phyloP scores from a whole-genome alignment of 64 coral and sea anemone genomes.

The Pachyseris speciosa region DNA sequence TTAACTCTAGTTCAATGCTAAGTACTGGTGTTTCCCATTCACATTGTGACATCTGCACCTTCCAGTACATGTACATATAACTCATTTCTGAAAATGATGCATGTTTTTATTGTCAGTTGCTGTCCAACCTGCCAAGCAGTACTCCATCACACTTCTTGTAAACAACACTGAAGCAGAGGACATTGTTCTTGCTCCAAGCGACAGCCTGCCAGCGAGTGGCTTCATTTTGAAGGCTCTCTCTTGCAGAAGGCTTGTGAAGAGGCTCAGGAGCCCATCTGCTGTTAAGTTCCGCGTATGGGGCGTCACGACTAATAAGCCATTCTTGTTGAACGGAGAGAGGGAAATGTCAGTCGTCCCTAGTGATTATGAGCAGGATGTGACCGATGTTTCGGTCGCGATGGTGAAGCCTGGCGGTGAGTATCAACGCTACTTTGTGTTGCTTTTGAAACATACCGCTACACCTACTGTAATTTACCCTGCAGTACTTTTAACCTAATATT shows the following conservation, averaged over 20 bases:
- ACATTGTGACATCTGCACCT: too few species aligned
- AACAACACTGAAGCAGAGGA: slow-evolving; percentile 66
- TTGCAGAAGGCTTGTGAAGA: slow-evolving; percentile 64
- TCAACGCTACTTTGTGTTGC: not conserved
- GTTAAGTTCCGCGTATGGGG: slow-evolving; percentile 76
- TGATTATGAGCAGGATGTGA: slow-evolving; percentile 67
- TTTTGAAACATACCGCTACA: not conserved
- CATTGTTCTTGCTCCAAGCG: slow-evolving; percentile 57
- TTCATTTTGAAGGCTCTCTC: slow-evolving; percentile 52
- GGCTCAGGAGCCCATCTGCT: slow-evolving; percentile 55
- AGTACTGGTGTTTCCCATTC: too few species aligned
- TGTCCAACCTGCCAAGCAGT: slow-evolving; percentile 86
- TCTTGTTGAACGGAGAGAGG: slow-evolving; percentile 70
- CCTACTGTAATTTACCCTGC: too few species aligned
- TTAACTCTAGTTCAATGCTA: too few species aligned
- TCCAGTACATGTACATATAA: too few species aligned
- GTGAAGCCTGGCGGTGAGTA: slow-evolving; percentile 53
- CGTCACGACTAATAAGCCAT: slow-evolving; percentile 34
- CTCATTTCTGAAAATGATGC: not conserved
- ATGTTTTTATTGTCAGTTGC: slow-evolving; percentile 37
- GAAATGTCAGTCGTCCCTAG: slow-evolving; percentile 61
- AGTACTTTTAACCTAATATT: too few species aligned
- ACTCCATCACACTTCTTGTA: slow-evolving; percentile 66
- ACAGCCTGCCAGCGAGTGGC: slow-evolving; percentile 76
- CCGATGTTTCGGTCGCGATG: slow-evolving; percentile 26